Evolutionary conservation across 2,113 vertebrate species (phyloP), one percentile per base, ranked within the genome.

Genomic region (Coptodon bakossiorum): DNA sequence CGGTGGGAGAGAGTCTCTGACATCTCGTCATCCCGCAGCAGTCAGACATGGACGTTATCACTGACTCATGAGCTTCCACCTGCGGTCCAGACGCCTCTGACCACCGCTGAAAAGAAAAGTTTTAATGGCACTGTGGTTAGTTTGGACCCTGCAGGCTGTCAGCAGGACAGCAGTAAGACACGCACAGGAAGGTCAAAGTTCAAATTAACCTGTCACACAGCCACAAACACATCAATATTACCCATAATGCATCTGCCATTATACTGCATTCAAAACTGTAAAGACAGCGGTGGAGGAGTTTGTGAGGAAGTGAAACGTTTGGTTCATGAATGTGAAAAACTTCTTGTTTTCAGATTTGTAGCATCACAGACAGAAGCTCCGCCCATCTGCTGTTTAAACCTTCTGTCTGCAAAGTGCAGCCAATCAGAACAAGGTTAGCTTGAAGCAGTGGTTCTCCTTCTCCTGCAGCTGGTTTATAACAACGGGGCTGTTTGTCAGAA

Each of bases 251-350:
- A 40, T 9, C 66, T 40, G 34, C 63, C 34, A 68, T 68, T 68
- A 0, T 40, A 40, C 63, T 43, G n/a, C 66, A 5, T 43, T 43
- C 36, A 40, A 0, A 24, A 0, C 19, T 68, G 34, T 38, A 68
- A 68, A 68, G 34, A 40, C 63, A 22, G 11, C 4, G 3, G 63
- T 13, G 34, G 4, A 68, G 17, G 61, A 66, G 61, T 66, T 0
- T 38, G 59, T 63, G 19, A n/a, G 61, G 61, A 66, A n/a, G 10
- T 8, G 31, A 22, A 38, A 38, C 3, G 34, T 1, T 68, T 22
- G 34, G 61, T 68, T 68, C 19, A 38, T n/a, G 0, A 66, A 66
- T 1, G 17, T 66, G 17, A 66, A 38, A 66, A 36, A 66, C 34
- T 7, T 53, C 52, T 53, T 5, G 9, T 11, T 53, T 53, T 63